Percentiles rank a stretch among this genome's conserved stretches.
Conservation (phyloP, 2,113 vertebrate genomes). For the Oryzias melastigma region DNA sequence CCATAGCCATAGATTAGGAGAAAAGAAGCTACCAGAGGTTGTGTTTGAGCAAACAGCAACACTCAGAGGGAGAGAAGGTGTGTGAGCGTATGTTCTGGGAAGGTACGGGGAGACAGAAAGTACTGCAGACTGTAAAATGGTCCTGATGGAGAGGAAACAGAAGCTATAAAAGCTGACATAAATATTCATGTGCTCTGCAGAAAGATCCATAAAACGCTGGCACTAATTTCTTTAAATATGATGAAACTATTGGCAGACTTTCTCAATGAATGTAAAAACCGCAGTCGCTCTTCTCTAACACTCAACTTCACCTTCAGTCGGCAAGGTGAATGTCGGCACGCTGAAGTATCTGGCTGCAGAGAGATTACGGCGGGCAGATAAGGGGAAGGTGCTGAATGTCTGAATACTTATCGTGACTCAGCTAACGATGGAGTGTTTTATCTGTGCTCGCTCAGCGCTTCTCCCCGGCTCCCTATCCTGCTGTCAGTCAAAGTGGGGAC, state of each 20-base stretch:
- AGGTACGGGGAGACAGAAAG: constrained; percentile 6
- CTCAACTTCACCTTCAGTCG: constrained; percentile 42
- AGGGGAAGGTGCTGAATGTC: constrained; percentile 57
- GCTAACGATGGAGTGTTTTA: constrained; percentile 62
- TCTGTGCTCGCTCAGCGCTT: constrained; percentile 70
- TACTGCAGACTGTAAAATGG: constrained; percentile 14
- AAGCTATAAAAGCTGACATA: constrained; percentile 7
- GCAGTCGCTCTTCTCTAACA: constrained; percentile 33
- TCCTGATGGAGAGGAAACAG: constrained; percentile 11
- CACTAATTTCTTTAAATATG: constrained; percentile 49
- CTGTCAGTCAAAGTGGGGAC: constrained; percentile 45
- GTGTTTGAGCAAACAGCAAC: constrained; percentile 29
- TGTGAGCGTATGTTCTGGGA: constrained; percentile 10
- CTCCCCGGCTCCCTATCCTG: constrained; percentile 18
- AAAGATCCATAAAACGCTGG: constrained; percentile 17
- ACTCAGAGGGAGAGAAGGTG: constrained; percentile 12
- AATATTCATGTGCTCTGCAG: constrained; percentile 13
- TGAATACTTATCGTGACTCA: constrained; percentile 72
- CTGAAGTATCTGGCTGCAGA: constrained; percentile 52
- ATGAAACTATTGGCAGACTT: constrained; percentile 37
- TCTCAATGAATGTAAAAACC: constrained; percentile 31
- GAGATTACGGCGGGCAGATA: constrained; percentile 70
- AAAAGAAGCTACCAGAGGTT: constrained; percentile 11
- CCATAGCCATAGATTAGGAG: constrained; percentile 29
- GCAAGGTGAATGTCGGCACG: constrained; percentile 40